Evolutionary conservation across 2,797 vertebrate genomes (phyloP).

Genomic region (Hemibagrus guttatus): DNA sequence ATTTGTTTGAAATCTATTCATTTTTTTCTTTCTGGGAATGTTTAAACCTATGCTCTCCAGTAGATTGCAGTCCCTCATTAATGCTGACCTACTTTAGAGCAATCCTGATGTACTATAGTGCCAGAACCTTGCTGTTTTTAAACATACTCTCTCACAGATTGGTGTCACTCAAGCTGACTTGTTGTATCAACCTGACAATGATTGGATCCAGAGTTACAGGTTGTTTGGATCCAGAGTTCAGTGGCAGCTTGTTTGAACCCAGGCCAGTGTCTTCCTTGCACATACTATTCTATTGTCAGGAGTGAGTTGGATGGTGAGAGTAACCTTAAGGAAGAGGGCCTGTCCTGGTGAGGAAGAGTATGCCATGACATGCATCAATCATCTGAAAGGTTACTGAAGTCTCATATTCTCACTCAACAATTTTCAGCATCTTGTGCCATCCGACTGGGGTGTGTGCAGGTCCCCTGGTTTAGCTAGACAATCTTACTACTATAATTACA

Average conservation of each 20-base stretch:
- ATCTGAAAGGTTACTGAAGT: slow-evolving; percentile 46
- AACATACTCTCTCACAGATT: slow-evolving; percentile 17
- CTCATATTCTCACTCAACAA: slow-evolving; percentile 16
- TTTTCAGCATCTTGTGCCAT: background rate
- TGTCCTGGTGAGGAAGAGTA: slow-evolving; percentile 42
- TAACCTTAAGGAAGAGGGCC: slow-evolving; percentile 50
- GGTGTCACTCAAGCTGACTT: slow-evolving; percentile 20
- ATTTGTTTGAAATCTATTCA: background rate
- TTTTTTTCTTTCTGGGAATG: background rate
- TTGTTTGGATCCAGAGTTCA: slow-evolving; percentile 24
- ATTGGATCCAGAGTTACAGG: slow-evolving; percentile 34
- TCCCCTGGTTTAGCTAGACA: background rate
- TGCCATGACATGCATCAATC: slow-evolving; percentile 49
- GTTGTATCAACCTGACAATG: slow-evolving; percentile 16
- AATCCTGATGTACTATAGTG: slow-evolving; percentile 30
- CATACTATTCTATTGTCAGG: slow-evolving; percentile 29
- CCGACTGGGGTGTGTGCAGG: background rate
- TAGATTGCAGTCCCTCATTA: slow-evolving; percentile 37
- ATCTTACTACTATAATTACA: background rate
- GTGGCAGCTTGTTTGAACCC: slow-evolving; percentile 15
- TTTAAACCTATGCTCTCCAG: background rate
- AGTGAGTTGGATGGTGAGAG: slow-evolving; percentile 35
- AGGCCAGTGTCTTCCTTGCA: slow-evolving; percentile 23
- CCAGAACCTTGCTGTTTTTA: slow-evolving; percentile 35
- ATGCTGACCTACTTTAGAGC: slow-evolving; percentile 47